Evolutionary conservation across 37 sponge, comb jelly and placozoan genomes (phyloP).

Genomic region (Aplysina aerophoba): DNA sequence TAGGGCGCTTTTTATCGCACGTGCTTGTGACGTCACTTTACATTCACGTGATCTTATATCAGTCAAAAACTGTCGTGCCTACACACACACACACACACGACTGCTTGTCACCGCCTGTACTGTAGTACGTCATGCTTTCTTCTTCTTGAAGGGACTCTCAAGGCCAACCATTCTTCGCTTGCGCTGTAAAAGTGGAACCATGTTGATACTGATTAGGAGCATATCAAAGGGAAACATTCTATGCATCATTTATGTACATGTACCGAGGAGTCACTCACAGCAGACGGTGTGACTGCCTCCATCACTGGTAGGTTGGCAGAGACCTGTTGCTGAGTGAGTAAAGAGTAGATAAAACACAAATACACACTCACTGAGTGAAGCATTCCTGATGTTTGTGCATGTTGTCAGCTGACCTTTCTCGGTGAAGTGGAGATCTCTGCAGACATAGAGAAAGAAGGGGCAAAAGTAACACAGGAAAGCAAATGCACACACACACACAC

Average conservation of each 20-base stretch:
- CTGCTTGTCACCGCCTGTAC: neutral
- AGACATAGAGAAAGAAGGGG: neutral
- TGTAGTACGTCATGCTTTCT: neutral
- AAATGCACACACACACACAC: neutral
- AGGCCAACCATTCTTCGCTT: neutral
- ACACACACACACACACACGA: neutral
- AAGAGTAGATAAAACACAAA: neutral
- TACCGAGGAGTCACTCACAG: neutral
- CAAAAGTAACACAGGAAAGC: neutral
- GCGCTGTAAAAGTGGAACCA: neutral
- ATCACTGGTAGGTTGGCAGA: constrained; percentile 4
- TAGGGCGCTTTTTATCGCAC: too few species aligned
- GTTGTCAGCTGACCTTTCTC: neutral
- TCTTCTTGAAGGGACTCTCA: constrained; percentile 22
- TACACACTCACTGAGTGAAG: neutral
- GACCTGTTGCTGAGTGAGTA: neutral
- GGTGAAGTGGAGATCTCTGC: constrained; percentile 34
- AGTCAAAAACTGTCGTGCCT: neutral
- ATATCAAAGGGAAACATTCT: neutral
- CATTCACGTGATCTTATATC: neutral
- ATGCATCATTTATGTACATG: too few species aligned
- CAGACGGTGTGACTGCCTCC: constrained; percentile 9
- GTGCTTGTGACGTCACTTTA: too few species aligned
- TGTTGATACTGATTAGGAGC: neutral
- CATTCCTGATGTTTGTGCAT: neutral